Percentiles rank a stretch among this genome's conserved stretches.
These are phyloP conservation scores for Parthenolecanium corni DNA, from an alignment of 2,888 invertebrate genomes.

Conservation along the genomic window DNA sequence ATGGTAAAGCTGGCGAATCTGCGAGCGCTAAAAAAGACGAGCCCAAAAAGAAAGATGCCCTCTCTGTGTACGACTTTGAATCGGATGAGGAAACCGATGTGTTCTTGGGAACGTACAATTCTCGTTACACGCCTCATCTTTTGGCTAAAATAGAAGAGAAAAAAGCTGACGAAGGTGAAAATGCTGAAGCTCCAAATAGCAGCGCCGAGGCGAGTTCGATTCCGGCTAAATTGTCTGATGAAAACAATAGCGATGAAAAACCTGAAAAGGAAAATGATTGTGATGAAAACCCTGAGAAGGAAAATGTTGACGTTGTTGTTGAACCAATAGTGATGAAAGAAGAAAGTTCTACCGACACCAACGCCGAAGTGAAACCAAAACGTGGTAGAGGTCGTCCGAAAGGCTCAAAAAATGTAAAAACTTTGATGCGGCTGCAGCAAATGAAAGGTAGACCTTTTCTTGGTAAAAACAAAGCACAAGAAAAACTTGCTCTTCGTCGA, in stretches of 20 bases:
- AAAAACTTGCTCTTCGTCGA: neutral
- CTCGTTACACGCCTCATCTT: slow-evolving; percentile 9
- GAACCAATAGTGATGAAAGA: neutral
- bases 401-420: neutral
- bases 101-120: slow-evolving; percentile 22
- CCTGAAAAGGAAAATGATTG: no score
- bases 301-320: neutral
- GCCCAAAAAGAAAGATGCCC: slow-evolving; percentile 7
- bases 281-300: no score
- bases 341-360: neutral
- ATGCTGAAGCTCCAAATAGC: neutral
- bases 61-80: slow-evolving; percentile 22
- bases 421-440: no score
- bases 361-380: neutral
- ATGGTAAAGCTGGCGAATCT: neutral
- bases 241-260: no score
- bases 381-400: neutral
- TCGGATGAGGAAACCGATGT: slow-evolving; percentile 26
- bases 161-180: neutral
- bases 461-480: no score
- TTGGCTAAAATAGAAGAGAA: slow-evolving; percentile 11
- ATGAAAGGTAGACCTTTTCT: no score
- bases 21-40: neutral
- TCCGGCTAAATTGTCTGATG: no score
- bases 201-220: neutral